Evolutionary conservation across 2,113 vertebrate species (phyloP).

Genomic region (Carlito syrichta): DNA sequence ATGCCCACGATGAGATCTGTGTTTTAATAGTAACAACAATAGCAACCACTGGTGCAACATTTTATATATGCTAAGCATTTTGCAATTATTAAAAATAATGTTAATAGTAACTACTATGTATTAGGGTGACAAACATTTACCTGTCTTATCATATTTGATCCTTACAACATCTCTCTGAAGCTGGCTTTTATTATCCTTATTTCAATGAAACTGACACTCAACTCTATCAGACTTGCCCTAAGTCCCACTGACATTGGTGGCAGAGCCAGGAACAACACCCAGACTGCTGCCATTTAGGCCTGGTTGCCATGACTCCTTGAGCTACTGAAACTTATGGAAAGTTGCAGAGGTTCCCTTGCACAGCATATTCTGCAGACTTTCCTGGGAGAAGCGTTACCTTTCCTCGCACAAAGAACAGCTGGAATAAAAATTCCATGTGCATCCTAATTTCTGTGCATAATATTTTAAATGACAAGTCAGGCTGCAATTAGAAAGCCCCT

Average conservation of each 20-base stretch:
- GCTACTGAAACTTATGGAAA: background rate
- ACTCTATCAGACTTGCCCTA: background rate
- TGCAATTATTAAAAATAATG: background rate
- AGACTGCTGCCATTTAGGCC: background rate
- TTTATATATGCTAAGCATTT: background rate
- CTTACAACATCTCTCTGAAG: background rate
- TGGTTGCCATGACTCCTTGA: background rate
- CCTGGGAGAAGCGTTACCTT: background rate
- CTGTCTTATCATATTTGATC: background rate
- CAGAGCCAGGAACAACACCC: background rate
- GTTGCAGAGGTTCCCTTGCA: background rate
- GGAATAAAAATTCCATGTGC: slow-evolving; percentile 48
- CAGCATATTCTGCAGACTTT: background rate
- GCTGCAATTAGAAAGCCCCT: slow-evolving; percentile 46
- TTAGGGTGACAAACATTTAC: background rate
- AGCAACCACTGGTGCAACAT: background rate
- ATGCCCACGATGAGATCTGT: background rate
- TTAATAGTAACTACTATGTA: background rate
- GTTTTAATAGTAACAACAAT: background rate
- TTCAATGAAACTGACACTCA: background rate
- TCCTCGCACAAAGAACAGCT: slow-evolving; percentile 23
- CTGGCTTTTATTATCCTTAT: background rate
- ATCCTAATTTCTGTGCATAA: slow-evolving; percentile 11
- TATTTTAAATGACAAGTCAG: slow-evolving; percentile 55
- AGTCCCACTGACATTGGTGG: background rate